Conservation (phyloP, 92 coral and sea anemone species). For the Micromussa lordhowensis region DNA sequence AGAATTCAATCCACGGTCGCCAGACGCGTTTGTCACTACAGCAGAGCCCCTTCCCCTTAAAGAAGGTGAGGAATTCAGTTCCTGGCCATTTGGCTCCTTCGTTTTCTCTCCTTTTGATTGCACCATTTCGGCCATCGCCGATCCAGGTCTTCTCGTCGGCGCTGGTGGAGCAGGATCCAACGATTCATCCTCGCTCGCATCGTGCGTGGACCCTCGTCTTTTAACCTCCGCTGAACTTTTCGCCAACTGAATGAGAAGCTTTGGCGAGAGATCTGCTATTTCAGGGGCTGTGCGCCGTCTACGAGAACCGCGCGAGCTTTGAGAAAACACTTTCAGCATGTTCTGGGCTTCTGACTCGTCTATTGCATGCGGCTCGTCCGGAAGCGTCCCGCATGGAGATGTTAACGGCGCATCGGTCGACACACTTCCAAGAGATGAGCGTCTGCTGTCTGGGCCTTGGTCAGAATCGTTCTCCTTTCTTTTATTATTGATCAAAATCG, state of each 20-base stretch:
- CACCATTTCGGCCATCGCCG: constrained; percentile 6
- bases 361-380: constrained; percentile 1
- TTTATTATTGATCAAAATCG: constrained; percentile 27
- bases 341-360: constrained; percentile 36
- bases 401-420: not conserved
- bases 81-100: not conserved
- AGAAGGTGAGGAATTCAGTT: not conserved
- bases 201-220: constrained; percentile 21
- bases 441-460: constrained; percentile 3
- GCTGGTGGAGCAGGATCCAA: not conserved
- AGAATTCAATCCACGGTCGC: not conserved
- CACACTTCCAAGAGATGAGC: not conserved
- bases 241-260: constrained; percentile 48
- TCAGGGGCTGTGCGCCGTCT: constrained; percentile 49
- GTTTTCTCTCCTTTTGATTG: not conserved
- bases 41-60: constrained; percentile 13
- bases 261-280: constrained; percentile 39
- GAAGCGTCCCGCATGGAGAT: constrained; percentile 15
- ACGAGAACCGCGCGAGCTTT: constrained; percentile 24
- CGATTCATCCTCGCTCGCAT: not conserved
- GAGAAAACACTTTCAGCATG: constrained; percentile 35
- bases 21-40: not conserved
- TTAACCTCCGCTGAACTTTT: constrained; percentile 35
- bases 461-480: not conserved
- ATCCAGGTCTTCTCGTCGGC: constrained; percentile 21